Evolutionary conservation across 2,797 vertebrate genomes (phyloP).

Genomic region (Tapera naevia): DNA sequence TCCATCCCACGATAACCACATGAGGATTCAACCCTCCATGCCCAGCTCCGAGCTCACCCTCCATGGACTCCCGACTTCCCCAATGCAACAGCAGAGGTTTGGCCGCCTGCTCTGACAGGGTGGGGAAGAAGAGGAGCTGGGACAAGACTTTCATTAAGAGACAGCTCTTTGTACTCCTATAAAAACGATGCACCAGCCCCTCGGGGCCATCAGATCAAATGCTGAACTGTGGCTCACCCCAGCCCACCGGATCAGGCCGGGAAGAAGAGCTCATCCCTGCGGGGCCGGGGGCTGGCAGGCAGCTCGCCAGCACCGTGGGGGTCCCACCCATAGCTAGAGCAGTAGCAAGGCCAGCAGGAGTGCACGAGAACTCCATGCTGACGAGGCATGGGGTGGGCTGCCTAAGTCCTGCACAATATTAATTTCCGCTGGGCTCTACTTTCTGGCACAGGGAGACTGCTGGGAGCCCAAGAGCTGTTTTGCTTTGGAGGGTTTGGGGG

Average conservation of each 20-base stretch:
- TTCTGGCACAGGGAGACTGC: not conserved
- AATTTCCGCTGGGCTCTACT: slow-evolving; percentile 54
- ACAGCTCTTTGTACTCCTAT: slow-evolving; percentile 61
- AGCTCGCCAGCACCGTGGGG: not conserved
- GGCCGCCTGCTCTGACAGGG: accelerated
- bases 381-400: slow-evolving; percentile 53
- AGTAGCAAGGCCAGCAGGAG: not conserved
- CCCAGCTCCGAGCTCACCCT: accelerated
- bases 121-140: not conserved
- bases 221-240: slow-evolving; percentile 68
- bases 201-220: slow-evolving; percentile 70
- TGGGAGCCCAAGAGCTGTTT: slow-evolving; percentile 51
- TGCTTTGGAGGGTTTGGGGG: slow-evolving; percentile 5
- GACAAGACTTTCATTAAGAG: slow-evolving; percentile 58
- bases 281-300: not conserved
- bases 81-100: not conserved
- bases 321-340: not conserved
- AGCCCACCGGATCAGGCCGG: not conserved
- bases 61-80: accelerated
- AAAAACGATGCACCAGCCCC: slow-evolving; percentile 55
- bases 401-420: slow-evolving; percentile 35
- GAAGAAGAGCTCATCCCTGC: slow-evolving; percentile 7
- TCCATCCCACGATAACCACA: not conserved
- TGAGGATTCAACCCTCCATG: not conserved
- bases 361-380: accelerated